phyloP scores from a whole-genome alignment of 1,140 invertebrate species.

The Panonychus citri region DNA sequence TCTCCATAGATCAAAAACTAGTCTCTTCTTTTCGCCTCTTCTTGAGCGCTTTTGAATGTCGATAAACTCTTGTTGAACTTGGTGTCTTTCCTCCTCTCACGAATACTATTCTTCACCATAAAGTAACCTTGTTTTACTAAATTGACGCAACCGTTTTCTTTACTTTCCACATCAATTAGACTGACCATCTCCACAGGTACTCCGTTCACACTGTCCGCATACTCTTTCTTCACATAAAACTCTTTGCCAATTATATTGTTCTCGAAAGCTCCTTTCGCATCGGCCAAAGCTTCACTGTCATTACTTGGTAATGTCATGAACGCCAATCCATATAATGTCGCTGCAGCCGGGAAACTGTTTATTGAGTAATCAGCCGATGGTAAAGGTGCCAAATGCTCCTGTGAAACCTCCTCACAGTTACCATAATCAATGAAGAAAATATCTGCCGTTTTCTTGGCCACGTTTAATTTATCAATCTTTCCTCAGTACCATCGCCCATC shows the following conservation, averaged over 20 bases:
- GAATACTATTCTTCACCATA: constrained; percentile 38
- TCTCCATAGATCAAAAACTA: constrained; percentile 86
- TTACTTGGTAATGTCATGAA: constrained; percentile 58
- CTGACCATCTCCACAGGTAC: constrained; percentile 34
- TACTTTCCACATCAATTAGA: constrained; percentile 37
- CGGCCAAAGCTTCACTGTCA: constrained; percentile 20
- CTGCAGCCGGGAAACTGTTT: constrained; percentile 36
- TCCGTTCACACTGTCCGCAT: constrained; percentile 26
- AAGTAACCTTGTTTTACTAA: constrained; percentile 65
- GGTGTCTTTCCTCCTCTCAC: constrained; percentile 44
- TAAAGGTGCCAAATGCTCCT: constrained; percentile 9
- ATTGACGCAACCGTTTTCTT: constrained; percentile 57
- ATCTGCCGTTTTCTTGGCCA: constrained; percentile 32
- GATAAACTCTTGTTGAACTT: constrained; percentile 49
- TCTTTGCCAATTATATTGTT: constrained; percentile 21
- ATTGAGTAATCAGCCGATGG: constrained; percentile 3
- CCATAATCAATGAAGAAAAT: constrained; percentile 90
- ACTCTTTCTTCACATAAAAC: constrained; percentile 30
- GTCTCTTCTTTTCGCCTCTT: constrained; percentile 52
- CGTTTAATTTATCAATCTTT: constrained; percentile 61
- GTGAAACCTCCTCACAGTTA: constrained; percentile 30
- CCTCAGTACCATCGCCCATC: constrained; percentile 84
- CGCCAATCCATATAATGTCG: constrained; percentile 60
- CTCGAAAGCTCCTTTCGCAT: constrained; percentile 18
- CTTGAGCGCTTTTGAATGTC: constrained; percentile 60